A percentile compares a stretch with the other conserved stretches of the same genome.
Conservation (phyloP, 2,888 invertebrate species). For the Heteromurus nitidus region DNA sequence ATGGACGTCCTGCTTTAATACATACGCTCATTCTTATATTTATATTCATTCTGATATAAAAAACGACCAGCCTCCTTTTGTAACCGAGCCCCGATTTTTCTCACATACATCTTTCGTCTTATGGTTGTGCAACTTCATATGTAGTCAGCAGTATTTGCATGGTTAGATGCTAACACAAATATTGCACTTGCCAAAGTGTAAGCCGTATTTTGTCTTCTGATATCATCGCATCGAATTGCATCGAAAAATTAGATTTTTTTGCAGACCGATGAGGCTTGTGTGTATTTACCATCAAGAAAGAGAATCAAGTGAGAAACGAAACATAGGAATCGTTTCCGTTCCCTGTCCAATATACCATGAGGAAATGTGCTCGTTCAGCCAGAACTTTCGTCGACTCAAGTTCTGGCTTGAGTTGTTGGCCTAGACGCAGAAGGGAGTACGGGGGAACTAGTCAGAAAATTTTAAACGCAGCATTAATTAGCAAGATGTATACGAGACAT, state of each 20-base stretch:
- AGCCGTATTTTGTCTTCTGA: constrained; percentile 1
- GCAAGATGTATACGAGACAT: constrained; percentile 37
- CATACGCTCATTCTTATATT: background rate
- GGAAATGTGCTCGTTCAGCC: background rate
- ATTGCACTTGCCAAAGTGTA: constrained; percentile 43
- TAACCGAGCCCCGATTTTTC: too few relatives aligned
- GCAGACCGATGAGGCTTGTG: background rate
- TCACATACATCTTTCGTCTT: background rate
- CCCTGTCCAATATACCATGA: too few relatives aligned
- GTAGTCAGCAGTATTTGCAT: background rate
- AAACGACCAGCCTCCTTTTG: too few relatives aligned
- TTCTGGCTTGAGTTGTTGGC: constrained; percentile 29
- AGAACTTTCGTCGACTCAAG: background rate
- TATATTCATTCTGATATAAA: background rate
- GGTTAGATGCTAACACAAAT: background rate
- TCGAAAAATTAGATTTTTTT: background rate
- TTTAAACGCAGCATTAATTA: constrained; percentile 55
- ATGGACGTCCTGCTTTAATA: background rate
- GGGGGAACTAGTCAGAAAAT: constrained; percentile 43
- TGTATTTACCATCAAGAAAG: background rate
- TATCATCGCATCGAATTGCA: constrained; percentile 30
- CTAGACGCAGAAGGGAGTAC: constrained; percentile 28
- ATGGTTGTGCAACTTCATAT: background rate
- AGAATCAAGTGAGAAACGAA: too few relatives aligned
- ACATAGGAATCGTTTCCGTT: too few relatives aligned